Evolutionary conservation across 1,140 invertebrate species (phyloP), one percentile per base, ranked within the genome.

Genomic region (Drosophila lacteicornis): DNA sequence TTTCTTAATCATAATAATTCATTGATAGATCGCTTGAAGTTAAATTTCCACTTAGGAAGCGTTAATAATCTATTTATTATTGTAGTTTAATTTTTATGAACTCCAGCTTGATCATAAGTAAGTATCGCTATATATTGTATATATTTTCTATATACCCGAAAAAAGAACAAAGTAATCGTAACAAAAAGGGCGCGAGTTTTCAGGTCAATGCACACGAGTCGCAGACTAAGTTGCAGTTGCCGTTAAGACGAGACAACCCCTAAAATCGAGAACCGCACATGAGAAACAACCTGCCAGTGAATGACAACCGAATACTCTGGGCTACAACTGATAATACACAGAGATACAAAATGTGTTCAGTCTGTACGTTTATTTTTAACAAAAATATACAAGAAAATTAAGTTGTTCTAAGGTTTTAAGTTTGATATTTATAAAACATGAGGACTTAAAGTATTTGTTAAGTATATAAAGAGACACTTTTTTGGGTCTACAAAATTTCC

Each of bases 121-220:
- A 40, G 11, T 47, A 50, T 49, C 7, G 12, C 25, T 22, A 22
- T 15, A 49, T 19, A 51, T 57, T 11, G 12, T 13, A 27, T 38
- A 12, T 36, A 42, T 22, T 55, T 15, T 50, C 33, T 55, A 42
- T 50, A 17, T 19, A 62, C 12, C n/a, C 17, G 2, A 1, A 17
- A 38, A 47, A 45, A 33, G 9, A n/a, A 47, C 40, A 49, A 51
- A 15, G 11, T 12, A 49, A 15, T 42, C 11, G 15, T 15, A 59
- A 51, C 11, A 5, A 42, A 77, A 76, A 76, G 65, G 55, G 62
- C 47, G 59, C 65, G 43, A 12, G 27, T 81, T 84, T 87, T 83
- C 76, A 87, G 80, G 83, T 87, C 80, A 83, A 80, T 87, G 79
- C 71, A 87, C 83, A 87, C 70, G 71, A 70, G 67, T 40, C 66